Conservation (phyloP, 2,797 vertebrate genomes). For the Lepilemur ruficaudatus region DNA sequence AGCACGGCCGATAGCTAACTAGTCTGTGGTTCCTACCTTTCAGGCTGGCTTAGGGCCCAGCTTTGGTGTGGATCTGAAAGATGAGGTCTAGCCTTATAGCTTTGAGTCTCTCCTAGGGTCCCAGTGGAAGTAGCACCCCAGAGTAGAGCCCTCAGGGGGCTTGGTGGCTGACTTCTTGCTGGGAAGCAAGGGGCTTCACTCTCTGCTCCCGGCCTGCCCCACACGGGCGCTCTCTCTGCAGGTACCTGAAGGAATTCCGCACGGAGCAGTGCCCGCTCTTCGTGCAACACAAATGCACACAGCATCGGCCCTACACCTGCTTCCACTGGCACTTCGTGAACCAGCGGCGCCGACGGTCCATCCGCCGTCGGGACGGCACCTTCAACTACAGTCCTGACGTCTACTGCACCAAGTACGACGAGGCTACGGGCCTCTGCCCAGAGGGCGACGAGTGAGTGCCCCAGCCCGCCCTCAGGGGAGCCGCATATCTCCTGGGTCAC, state of each 20-base stretch:
- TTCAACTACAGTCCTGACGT: slow-evolving; percentile 99
- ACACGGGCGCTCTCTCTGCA: slow-evolving; percentile 75
- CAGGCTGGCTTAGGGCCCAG: not conserved
- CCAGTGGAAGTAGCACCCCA: not conserved
- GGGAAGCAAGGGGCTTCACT: not conserved
- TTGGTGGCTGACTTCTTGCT: not conserved
- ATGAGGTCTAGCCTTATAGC: not conserved
- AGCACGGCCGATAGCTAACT: not conserved
- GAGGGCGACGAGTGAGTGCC: slow-evolving; percentile 98
- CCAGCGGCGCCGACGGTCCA: slow-evolving; percentile 95
- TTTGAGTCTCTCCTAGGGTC: not conserved
- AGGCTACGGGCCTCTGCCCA: slow-evolving; percentile 95
- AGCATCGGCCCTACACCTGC: slow-evolving; percentile 97
- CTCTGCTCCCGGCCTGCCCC: not conserved
- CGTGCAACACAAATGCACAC: slow-evolving; percentile 98
- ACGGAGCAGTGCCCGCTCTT: slow-evolving; percentile 99
- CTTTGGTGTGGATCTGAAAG: not conserved
- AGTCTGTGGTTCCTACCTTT: not conserved
- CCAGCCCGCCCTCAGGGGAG: not conserved
- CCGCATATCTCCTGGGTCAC: not conserved
- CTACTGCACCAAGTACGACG: slow-evolving; percentile 98
- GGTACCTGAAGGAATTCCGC: slow-evolving; percentile 99
- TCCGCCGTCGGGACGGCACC: slow-evolving; percentile 95
- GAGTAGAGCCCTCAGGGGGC: not conserved
- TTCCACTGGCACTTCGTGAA: slow-evolving; percentile 99